A percentile compares a stretch with the other conserved stretches of the same genome.
These are phyloP conservation scores for Oxygymnocypris stewartii DNA, from an alignment of 2,113 vertebrate species.

Conservation along the genomic window DNA sequence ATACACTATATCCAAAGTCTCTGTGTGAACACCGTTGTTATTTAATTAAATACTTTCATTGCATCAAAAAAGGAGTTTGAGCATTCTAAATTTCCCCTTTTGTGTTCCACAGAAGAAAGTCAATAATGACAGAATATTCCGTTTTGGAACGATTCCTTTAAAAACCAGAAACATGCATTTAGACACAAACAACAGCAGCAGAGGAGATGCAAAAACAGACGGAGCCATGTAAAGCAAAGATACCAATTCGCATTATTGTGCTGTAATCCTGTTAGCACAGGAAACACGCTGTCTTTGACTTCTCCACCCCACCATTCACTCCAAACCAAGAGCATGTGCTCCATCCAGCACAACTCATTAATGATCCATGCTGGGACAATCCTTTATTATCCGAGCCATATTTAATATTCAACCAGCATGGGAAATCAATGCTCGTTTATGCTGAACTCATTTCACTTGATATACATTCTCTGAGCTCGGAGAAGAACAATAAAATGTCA, in stretches of 20 bases:
- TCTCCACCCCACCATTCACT: conserved; percentile 6
- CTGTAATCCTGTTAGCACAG: conserved; percentile 62
- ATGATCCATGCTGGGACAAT: conserved; percentile 25
- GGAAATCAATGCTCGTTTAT: conserved; percentile 27
- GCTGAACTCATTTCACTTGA: conserved; percentile 8
- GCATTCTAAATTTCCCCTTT: background rate
- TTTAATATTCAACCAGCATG: conserved; percentile 39
- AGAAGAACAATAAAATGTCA: conserved; percentile 23
- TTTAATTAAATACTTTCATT: background rate
- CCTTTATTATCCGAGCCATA: conserved; percentile 37
- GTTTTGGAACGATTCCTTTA: conserved; percentile 88
- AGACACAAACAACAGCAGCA: conserved; percentile 69
- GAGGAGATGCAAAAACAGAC: conserved; percentile 12
- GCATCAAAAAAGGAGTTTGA: background rate
- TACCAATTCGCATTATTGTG: conserved; percentile 57
- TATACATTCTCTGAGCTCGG: conserved; percentile 20
- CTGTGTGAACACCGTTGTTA: no score
- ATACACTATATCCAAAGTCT: background rate
- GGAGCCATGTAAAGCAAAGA: conserved; percentile 48
- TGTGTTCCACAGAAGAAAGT: background rate
- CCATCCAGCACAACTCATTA: conserved; percentile 19
- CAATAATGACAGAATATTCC: conserved; percentile 62
- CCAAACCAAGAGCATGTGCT: conserved; percentile 5
- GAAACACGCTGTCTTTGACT: conserved; percentile 45
- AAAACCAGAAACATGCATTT: conserved; percentile 78